A percentile compares a stretch with the other conserved stretches of the same genome.
Evolutionary conservation across 2,113 vertebrate species (phyloP).

Genomic region (Clarias gariepinus): DNA sequence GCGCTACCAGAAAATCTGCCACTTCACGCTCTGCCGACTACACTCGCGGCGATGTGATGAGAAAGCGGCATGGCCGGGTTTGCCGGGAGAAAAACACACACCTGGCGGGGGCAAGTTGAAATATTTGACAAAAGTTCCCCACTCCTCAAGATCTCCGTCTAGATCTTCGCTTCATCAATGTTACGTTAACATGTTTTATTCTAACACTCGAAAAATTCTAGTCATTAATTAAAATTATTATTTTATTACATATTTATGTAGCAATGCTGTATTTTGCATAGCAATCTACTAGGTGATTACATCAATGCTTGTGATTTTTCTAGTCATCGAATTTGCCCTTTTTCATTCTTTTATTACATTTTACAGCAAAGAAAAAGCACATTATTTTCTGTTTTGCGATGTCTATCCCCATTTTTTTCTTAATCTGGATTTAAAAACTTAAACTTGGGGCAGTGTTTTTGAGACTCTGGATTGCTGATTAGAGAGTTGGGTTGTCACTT

Average conservation of each 20-base stretch:
- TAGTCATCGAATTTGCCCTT: too few relatives aligned
- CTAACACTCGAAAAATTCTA: background rate
- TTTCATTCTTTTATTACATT: background rate
- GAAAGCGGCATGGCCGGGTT: slow-evolving; percentile 46
- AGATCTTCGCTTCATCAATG: background rate
- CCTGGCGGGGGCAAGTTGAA: slow-evolving; percentile 35
- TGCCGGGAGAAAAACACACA: slow-evolving; percentile 52
- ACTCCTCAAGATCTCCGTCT: background rate
- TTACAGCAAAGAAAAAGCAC: background rate
- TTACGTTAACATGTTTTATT: background rate
- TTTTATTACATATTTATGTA: background rate
- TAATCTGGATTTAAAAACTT: background rate
- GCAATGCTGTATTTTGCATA: background rate
- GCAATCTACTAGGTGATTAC: background rate
- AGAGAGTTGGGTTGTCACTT: too few relatives aligned
- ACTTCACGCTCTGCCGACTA: slow-evolving; percentile 84
- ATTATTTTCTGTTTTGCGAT: background rate
- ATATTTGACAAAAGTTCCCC: background rate
- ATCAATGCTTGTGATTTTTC: background rate
- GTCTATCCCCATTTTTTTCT: background rate
- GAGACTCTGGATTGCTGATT: too few relatives aligned
- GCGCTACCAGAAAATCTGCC: slow-evolving; percentile 91
- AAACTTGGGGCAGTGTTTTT: too few relatives aligned
- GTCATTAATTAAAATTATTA: slow-evolving; percentile 12
- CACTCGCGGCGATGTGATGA: slow-evolving; percentile 69